Base-by-base conservation (phyloP, 2,797 vertebrate species). In the Mormyrus hasselquistii region DNA sequence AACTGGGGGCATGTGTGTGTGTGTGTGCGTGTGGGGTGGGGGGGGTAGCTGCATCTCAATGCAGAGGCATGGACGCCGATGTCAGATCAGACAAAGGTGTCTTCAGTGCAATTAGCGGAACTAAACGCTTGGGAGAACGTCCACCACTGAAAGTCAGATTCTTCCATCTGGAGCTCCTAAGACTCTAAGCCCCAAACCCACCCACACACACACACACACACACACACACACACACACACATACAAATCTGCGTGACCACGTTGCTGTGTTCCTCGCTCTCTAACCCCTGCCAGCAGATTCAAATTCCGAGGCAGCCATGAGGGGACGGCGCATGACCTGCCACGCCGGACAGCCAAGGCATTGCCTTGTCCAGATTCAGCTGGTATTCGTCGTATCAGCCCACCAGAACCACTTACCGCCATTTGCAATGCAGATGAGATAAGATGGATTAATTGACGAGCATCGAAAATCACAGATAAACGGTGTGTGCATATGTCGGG, bases 391-490 rank as follows among this genome's bases (percentile, higher is more conserved):
- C 89, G 91, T 94, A 92, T 92, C 91, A 91, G 86, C 89, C 91
- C 92, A 91, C 55, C 91, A 92, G 92, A 95, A 93, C 93, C 92
- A 93, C 93, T 94, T 92, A 92, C 88, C 88, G 38, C 84, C 92
- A 94, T 95, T 93, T 94, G 94, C 93, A 95, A 92, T 94, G 94
- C 94, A 94, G 94, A 95, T 95, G 89, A 86, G 52, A n/a, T n/a
- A 90, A 89, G 92, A 92, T 89, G 88, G 92, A 94, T 94, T 93
- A 91, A 92, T 94, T 76, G 65, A 91, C 89, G 91, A 91, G 88
- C 89, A 88, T 90, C 91, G 88, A 87, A 91, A 91, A 91, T 91
- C 87, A 88, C 88, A 92, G 91, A 92, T 92, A 91, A 41, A 87
- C 7, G 25, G 5, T 44, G 1, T 83, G 19, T 69, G 9, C 19